These are phyloP conservation scores for Eonycteris spelaea DNA, from an alignment of 2,113 vertebrate species.

Conservation along the genomic window DNA sequence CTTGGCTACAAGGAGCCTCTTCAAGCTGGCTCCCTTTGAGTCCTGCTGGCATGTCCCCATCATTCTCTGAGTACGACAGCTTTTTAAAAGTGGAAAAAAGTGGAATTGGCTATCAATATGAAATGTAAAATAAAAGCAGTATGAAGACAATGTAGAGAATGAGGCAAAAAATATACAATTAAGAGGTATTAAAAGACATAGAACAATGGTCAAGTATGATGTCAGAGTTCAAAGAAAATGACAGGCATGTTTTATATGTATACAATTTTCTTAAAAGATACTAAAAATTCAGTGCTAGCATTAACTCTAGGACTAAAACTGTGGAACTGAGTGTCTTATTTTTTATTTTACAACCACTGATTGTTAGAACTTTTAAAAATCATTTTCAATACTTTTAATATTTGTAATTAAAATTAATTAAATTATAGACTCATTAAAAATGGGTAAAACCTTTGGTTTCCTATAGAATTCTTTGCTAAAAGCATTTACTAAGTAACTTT, in stretches of 20 bases:
- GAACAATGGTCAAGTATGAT: background rate
- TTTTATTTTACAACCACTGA: conserved; percentile 18
- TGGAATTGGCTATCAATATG: background rate
- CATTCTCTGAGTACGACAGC: background rate
- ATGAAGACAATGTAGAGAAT: background rate
- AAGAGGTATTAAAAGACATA: background rate
- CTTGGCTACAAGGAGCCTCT: background rate
- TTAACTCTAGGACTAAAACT: background rate
- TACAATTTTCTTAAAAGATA: background rate
- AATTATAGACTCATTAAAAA: conserved; percentile 21
- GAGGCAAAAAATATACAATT: background rate
- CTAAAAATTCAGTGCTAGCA: background rate
- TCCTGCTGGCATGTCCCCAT: background rate
- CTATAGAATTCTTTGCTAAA: conserved; percentile 28
- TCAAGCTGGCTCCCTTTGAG: background rate
- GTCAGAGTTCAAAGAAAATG: background rate
- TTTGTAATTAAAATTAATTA: background rate
- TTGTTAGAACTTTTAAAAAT: background rate
- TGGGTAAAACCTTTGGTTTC: background rate
- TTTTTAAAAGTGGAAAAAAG: conserved; percentile 9
- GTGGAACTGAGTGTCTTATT: background rate
- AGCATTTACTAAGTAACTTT: background rate
- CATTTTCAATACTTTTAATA: conserved; percentile 28
- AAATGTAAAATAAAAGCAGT: background rate
- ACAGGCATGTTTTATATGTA: background rate